Base-by-base conservation (phyloP, 2,797 vertebrate species). In the Delichon dasypus region DNA sequence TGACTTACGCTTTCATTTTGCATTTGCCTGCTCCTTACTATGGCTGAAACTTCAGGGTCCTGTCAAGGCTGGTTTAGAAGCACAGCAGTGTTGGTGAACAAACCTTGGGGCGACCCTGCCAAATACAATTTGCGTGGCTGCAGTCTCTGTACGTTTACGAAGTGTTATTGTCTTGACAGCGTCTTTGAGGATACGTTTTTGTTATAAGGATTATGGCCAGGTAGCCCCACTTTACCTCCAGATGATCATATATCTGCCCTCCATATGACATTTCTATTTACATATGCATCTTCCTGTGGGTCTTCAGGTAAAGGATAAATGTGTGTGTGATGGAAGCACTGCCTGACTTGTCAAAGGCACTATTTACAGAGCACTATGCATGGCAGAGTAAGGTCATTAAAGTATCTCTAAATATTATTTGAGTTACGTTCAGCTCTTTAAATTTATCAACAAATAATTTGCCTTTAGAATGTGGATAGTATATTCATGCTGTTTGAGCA, bases 141-240 rank as follows among this genome's bases (percentile, higher is more conserved):
- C 48, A 54, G n/a, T 38, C 57, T 73, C 53, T 42, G 9, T n/a
- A 12, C 50, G 38, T 90, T 88, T 83, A 73, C 26, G 1, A 57
- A 93, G 29, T 57, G 60, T 47, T 93, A 85, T 55, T 92, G 38
- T 50, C 87, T 70, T 88, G 89, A 88, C 89, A 74, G 70, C 45
- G 78, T 92, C 82, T 93, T 55, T 30, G 75, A 78, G 91, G 89
- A 81, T 95, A 64, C 72, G 68, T 72, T 95, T 95, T 77, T 92
- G 16, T 94, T 85, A 19, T 23, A 40, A 72, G 40, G 79, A 73
- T 91, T 93, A 66, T 91, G 82, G 86, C 54, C 82, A 93, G 92
- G 96, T 96, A 93, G 87, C 60, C 60, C 48, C 32, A 70, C 0
- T 85, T 88, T 89, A 88, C 75, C 58, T 93, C 62, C 64, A 73